Base-by-base conservation (phyloP, 2,888 invertebrate species). In the Nemoura dubitans region DNA sequence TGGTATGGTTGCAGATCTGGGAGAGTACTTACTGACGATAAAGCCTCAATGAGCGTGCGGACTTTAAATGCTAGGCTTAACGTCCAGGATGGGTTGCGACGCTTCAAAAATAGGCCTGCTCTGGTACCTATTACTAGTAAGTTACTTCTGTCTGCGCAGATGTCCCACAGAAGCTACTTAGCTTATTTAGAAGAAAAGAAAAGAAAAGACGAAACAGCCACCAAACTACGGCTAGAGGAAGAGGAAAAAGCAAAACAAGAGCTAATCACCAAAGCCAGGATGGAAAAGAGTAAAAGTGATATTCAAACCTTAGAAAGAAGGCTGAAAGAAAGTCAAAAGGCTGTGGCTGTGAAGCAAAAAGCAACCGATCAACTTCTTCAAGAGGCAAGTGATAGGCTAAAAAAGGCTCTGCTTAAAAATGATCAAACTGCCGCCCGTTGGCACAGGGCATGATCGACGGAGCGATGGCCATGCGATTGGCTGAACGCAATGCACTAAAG, bases 21-120 rank as follows among this genome's bases (percentile, higher is more conserved):
- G 25, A 87, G 84, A 30, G 84, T 86, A 42, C 83, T 87, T 80
- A 87, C 76, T 77, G 87, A 88, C 82, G 86, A 89, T 81, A 85
- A 87, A 76, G 85, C 89, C 85, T 87, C 84, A 77, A 88, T 88
- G 88, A 36, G 86, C n/a, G 88, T 88, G 86, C 85, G 87, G 36
- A 88, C 87, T 14, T 76, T 88, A 36, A 87, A 88, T 85, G 86
- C 87, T 25, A 83, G 80, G n/a, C 30, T 87, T 26, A 76, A 80
- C 21, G 85, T 87, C 29, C 27, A 25, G 1, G 86, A 87, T 86
- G 87, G 82, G 30, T 28, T 87, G 1, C 36, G 87, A 59, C 28
- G 42, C 16, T 87, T 85, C 76, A 76, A 87, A 25, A 42, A 85
- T 36, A 42, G 78, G 77, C 76, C 82, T 26, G 78, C 83, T n/a